phyloP scores from a whole-genome alignment of 2,888 invertebrate species.

The Scelioninae gen. 2 region DNA sequence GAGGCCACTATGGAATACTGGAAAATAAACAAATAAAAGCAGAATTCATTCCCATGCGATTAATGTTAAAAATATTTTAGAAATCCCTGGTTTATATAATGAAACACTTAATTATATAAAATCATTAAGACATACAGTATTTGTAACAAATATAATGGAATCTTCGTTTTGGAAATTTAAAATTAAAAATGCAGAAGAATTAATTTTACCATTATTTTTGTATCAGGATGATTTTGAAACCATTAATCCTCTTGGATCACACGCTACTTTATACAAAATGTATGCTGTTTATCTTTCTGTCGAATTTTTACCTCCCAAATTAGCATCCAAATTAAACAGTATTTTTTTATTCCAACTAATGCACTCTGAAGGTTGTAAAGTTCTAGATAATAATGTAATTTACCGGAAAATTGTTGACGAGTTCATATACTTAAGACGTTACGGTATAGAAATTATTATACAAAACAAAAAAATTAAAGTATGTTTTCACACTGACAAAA shows the following conservation, averaged over 20 bases:
- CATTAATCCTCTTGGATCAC: slow-evolving; percentile 22
- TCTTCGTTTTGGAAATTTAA: slow-evolving; percentile 21
- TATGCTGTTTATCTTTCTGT: slow-evolving; percentile 8
- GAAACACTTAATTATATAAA: neutral
- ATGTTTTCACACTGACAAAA: too few species aligned
- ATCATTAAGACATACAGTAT: slow-evolving; percentile 1
- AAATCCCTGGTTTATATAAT: slow-evolving; percentile 9
- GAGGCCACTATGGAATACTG: slow-evolving; percentile 3
- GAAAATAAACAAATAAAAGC: slow-evolving; percentile 21
- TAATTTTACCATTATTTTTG: slow-evolving; percentile 9
- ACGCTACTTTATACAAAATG: slow-evolving; percentile 28
- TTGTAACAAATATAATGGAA: slow-evolving; percentile 21
- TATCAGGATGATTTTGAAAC: too few species aligned
- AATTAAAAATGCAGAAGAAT: neutral
- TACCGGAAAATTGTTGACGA: too few species aligned
- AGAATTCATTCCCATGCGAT: slow-evolving; percentile 16
- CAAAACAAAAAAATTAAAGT: too few species aligned
- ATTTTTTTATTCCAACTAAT: slow-evolving; percentile 20
- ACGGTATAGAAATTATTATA: too few species aligned
- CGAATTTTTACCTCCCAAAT: slow-evolving; percentile 9
- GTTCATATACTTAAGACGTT: too few species aligned
- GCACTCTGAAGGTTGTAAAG: slow-evolving; percentile 23
- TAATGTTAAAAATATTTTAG: slow-evolving; percentile 1
- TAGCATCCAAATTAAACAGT: slow-evolving; percentile 23
- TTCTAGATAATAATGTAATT: too few species aligned